Evolutionary conservation across 2,113 vertebrate genomes (phyloP), one percentile per base, ranked within the genome.

Genomic region (Pao palembangensis): DNA sequence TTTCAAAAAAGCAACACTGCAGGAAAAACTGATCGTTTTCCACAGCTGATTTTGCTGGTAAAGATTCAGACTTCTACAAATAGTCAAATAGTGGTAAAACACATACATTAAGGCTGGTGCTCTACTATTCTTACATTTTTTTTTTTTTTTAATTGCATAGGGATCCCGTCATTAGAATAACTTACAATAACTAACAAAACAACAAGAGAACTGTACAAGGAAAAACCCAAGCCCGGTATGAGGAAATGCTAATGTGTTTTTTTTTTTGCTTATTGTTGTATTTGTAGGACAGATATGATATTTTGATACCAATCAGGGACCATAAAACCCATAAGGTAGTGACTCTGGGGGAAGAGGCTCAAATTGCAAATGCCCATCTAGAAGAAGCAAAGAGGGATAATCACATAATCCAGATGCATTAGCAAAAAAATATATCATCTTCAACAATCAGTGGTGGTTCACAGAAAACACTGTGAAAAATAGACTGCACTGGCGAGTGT

Each of bases 371-470:
- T 2, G n/a, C n/a, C 12, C 1, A 23, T 56, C 56, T 79, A 56
- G 50, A 2, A 53, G 15, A 0, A 4, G 15, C 73, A 0, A 75
- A 18, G 17, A 17, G 38, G 34, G 2, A 19, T n/a, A 49, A 70
- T 51, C 17, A 23, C 41, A 61, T 73, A 68, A 61, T 78, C 6
- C 1, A 68, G 52, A 21, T 0, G 2, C 64, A 49, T 70, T 75
- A 74, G 64, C 58, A 61, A 51, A 82, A 82, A 78, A 51, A 69
- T 82, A 3, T 0, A 0, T 0, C 52, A 83, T 56, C 31, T 82
- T 52, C 62, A 68, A 67, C 4, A 56, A 1, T 60, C 51, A 2
- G 16, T 72, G 51, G 20, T 57, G 3, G 64, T 17, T 0, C 51
- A 65, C 55, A 63, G 25, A 55, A 55, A 55, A 28, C 31, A 55